Evolutionary conservation across 2,888 invertebrate genomes (phyloP), one percentile per base, ranked within the genome.

Genomic region (Lasioglossum lativentre): DNA sequence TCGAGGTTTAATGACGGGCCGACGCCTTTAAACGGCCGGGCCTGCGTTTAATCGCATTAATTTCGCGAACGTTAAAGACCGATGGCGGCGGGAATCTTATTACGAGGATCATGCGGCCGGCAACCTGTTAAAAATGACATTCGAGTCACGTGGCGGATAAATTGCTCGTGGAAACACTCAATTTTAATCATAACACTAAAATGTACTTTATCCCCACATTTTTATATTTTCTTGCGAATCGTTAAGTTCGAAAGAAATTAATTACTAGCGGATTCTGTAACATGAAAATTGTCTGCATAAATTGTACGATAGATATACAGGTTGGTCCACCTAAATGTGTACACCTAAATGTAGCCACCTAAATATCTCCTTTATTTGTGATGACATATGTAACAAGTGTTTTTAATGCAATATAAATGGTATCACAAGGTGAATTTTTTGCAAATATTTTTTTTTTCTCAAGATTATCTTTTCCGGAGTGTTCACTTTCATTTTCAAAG

Each of bases 61-160:
- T 77, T 70, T 52, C 77, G 52, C 70, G 76, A 68, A 68, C 40
- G 47, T 77, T 77, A 77, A 52, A 71, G 56, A 42, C n/a, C 42
- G 23, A 34, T 40, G 72, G 34, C 34, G 68, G 38, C 47, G 42
- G 59, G 8, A 72, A 72, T 78, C 72, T 78, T 78, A 66, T 74
- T 79, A 79, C 63, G 30, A n/a, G 45, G 63, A 73, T 63, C 63
- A 40, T 38, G 45, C 5, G 34, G 30, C 71, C 23, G 52, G n/a
- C 27, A 30, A 72, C 56, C 45, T 34, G 75, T 52, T 74, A 34
- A 80, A 72, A 78, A 45, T 75, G 16, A 71, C 23, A 86, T 86
- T 86, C 78, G 52, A 27, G 70, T 80, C 86, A 86, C 86, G 86
- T 78, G 81, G 71, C 86, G 47, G 66, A 59, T 66, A 78, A 81